These are phyloP conservation scores for Alexandromys oeconomus DNA, from an alignment of 2,797 vertebrate genomes.

Conservation along the genomic window DNA sequence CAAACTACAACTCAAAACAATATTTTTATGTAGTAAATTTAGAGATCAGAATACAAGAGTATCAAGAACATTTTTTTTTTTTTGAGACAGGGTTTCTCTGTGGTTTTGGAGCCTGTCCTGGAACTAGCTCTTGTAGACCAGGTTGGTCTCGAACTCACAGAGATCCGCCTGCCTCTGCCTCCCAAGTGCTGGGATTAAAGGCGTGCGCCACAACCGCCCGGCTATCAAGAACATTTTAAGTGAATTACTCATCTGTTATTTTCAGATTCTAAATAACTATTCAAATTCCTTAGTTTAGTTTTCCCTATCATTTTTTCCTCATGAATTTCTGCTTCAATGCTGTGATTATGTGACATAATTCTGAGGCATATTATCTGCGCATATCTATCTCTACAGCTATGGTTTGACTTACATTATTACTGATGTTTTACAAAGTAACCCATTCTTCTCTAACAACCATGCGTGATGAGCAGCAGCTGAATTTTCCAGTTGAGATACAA, in stretches of 20 bases:
- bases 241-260: conserved; percentile 51
- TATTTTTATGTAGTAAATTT: background rate
- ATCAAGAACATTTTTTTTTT: conserved; percentile 5
- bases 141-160: no score
- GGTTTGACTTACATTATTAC: conserved; percentile 43
- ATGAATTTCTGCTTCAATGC: conserved; percentile 10
- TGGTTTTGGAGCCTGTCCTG: no score
- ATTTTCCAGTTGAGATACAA: background rate
- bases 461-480: background rate
- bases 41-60: no score
- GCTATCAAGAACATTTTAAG: conserved; percentile 28
- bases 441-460: background rate
- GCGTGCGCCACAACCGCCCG: no score
- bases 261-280: conserved; percentile 54
- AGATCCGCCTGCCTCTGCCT: no score
- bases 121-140: no score
- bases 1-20: conserved; percentile 54
- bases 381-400: conserved; percentile 41
- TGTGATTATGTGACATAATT: conserved; percentile 37
- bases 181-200: no score
- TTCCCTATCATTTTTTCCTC: conserved; percentile 32
- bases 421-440: conserved; percentile 33
- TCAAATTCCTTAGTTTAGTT: conserved; percentile 37
- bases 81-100: no score
- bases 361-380: conserved; percentile 49